Conservation (phyloP, 2,113 vertebrate species). For the Hemibagrus wyckioides region DNA sequence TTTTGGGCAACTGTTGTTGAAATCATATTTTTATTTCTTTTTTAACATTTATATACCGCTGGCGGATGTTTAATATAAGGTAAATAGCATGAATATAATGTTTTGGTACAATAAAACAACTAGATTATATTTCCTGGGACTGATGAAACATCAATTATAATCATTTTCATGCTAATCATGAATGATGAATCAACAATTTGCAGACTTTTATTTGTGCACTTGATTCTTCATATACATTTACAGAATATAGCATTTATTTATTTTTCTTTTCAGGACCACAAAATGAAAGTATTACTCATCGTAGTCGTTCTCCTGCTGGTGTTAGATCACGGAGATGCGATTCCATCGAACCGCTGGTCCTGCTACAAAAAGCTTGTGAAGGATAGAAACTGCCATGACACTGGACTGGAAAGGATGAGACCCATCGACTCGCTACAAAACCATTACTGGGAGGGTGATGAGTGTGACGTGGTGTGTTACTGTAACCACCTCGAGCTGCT, state of each 20-base stretch:
- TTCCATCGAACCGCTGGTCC: slow-evolving; percentile 64
- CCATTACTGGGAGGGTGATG: slow-evolving; percentile 78
- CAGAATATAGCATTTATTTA: not conserved
- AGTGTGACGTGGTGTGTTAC: slow-evolving; percentile 79
- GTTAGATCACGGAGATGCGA: slow-evolving; percentile 51
- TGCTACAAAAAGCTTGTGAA: slow-evolving; percentile 75
- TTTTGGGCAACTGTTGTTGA: not conserved
- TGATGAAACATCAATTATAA: not conserved
- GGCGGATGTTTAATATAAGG: not conserved
- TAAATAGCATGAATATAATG: too few relatives aligned
- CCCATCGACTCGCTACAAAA: slow-evolving; percentile 63
- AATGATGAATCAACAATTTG: not conserved
- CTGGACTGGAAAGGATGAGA: slow-evolving; percentile 63
- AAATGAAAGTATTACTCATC: slow-evolving; percentile 59
- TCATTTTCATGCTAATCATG: not conserved
- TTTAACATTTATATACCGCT: not conserved
- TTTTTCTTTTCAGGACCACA: slow-evolving; percentile 52
- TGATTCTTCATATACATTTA: not conserved
- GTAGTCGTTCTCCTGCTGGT: slow-evolving; percentile 61
- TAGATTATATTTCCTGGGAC: not conserved
- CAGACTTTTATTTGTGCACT: not conserved
- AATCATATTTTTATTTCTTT: not conserved
- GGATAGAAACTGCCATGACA: slow-evolving; percentile 68
- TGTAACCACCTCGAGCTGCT: slow-evolving; percentile 78
- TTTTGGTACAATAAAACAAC: not conserved